phyloP scores from a whole-genome alignment of 2,113 vertebrate genomes.

The Tachysurus vachellii region DNA sequence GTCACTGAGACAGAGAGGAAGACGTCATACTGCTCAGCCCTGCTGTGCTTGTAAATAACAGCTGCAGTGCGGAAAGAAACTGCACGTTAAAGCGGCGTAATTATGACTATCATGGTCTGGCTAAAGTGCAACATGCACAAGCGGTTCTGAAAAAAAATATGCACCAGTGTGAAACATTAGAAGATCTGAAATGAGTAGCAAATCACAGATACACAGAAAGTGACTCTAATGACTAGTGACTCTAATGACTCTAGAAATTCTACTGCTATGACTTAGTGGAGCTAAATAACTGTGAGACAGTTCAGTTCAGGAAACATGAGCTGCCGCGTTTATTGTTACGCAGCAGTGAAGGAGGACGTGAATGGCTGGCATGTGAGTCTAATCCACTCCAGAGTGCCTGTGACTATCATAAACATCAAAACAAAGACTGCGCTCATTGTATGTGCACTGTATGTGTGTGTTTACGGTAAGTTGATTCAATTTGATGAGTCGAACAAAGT shows the following conservation, averaged over 20 bases:
- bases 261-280: background rate
- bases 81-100: constrained; percentile 26
- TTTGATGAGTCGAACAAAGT: background rate
- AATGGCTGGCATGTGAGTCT: constrained; percentile 17
- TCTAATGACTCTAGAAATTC: background rate
- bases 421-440: constrained; percentile 17
- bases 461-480: background rate
- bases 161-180: background rate
- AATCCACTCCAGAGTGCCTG: constrained; percentile 41
- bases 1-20: constrained; percentile 32
- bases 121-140: constrained; percentile 12
- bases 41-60: constrained; percentile 52
- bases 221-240: too few species aligned
- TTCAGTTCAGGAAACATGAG: constrained; percentile 4
- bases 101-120: constrained; percentile 38
- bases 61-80: constrained; percentile 43
- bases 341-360: background rate
- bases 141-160: constrained; percentile 25
- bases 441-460: background rate
- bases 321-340: constrained; percentile 1
- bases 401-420: constrained; percentile 59
- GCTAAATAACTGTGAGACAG: background rate
- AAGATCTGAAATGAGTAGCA: background rate
- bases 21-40: constrained; percentile 36
- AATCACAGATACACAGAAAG: background rate